These are phyloP conservation scores for Thelaira solivaga DNA, from an alignment of 2,888 invertebrate genomes.

Conservation along the genomic window DNA sequence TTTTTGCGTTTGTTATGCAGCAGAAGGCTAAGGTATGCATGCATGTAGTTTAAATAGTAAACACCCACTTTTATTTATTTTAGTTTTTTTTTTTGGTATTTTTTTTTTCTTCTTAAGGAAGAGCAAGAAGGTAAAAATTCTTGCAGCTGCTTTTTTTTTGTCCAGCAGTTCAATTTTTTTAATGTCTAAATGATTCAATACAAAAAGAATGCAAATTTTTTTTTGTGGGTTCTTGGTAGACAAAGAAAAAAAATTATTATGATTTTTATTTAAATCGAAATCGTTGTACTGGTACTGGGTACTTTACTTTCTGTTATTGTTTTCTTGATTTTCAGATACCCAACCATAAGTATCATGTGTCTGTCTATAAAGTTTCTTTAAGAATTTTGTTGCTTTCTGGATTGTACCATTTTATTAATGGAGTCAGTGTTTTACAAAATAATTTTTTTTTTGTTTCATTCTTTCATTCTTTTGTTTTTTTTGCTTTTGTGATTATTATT, in stretches of 20 bases:
- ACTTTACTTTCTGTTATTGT: conserved; percentile 61
- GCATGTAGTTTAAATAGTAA: conserved; percentile 51
- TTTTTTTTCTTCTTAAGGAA: conserved; percentile 9
- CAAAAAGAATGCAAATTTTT: conserved; percentile 54
- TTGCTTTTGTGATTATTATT: too few species aligned
- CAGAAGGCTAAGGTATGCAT: conserved; percentile 35
- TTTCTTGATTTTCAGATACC: conserved; percentile 46
- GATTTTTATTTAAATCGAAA: conserved; percentile 27
- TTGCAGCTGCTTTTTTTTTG: conserved; percentile 46
- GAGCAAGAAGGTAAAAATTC: neutral
- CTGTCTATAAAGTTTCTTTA: conserved; percentile 20
- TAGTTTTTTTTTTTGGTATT: neutral
- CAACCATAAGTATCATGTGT: conserved; percentile 38
- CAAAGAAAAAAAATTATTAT: conserved; percentile 8
- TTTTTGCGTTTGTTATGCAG: too few species aligned
- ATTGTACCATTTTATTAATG: conserved; percentile 46
- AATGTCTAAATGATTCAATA: neutral
- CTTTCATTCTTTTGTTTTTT: neutral
- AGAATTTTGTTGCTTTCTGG: conserved; percentile 9
- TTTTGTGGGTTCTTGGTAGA: neutral
- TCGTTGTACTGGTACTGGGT: neutral
- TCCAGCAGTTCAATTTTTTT: neutral
- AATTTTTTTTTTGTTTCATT: too few species aligned
- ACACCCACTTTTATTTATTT: conserved; percentile 50
- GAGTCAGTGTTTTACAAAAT: conserved; percentile 5